These are phyloP conservation scores for Scaptomyza reducta DNA, from an alignment of 2,888 invertebrate genomes.

Conservation along the genomic window DNA sequence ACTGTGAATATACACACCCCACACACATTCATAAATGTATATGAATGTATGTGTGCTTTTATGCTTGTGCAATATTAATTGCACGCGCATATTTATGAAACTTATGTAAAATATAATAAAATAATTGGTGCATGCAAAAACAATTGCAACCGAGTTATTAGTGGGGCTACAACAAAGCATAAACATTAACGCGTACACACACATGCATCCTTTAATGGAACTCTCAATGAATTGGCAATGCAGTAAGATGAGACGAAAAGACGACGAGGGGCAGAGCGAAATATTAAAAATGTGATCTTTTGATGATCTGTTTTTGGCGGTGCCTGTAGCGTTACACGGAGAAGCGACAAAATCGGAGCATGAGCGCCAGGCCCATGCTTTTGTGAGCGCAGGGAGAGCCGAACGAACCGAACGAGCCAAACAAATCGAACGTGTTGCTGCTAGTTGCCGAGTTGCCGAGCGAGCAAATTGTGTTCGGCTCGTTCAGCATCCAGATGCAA, in stretches of 20 bases:
- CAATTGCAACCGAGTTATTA: conserved; percentile 43
- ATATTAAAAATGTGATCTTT: conserved; percentile 65
- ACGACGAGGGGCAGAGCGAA: conserved; percentile 37
- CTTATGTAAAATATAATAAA: conserved; percentile 61
- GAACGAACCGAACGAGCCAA: conserved; percentile 19
- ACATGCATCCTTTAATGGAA: conserved; percentile 67
- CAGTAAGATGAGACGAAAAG: conserved; percentile 11
- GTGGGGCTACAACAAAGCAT: conserved; percentile 18
- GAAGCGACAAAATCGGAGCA: conserved; percentile 62
- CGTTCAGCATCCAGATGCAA: conserved; percentile 60
- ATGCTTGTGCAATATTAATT: too few species aligned
- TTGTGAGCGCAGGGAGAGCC: conserved; percentile 25
- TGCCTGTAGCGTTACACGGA: conserved; percentile 19
- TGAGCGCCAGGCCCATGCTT: conserved; percentile 19
- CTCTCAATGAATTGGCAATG: conserved; percentile 57
- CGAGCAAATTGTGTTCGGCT: conserved; percentile 22
- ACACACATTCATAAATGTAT: conserved; percentile 9
- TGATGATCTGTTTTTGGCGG: conserved; percentile 54
- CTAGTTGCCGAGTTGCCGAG: conserved; percentile 14
- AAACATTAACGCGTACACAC: too few species aligned
- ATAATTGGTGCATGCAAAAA: conserved; percentile 75
- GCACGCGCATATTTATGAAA: conserved; percentile 27
- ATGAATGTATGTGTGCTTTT: background rate
- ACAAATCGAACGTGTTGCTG: conserved; percentile 18
- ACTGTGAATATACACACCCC: conserved; percentile 37